phyloP scores from a whole-genome alignment of 2,113 vertebrate species.

The Hymenochirus boettgeri region DNA sequence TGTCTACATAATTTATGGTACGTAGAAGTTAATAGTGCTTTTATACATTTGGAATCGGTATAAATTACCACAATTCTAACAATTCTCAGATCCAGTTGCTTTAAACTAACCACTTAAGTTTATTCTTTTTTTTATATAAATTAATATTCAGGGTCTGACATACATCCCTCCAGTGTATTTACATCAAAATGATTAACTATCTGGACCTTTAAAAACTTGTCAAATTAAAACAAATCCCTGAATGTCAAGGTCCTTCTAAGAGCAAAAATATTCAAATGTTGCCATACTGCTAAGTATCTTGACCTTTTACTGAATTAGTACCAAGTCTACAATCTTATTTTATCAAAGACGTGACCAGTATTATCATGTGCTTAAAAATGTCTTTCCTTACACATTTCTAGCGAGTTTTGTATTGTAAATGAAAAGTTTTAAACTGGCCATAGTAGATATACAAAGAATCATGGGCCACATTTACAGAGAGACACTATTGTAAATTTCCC shows the following conservation, averaged over 20 bases:
- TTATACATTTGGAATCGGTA: no score
- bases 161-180: conserved; percentile 25
- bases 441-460: no score
- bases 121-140: background rate
- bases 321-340: conserved; percentile 23
- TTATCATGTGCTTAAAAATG: conserved; percentile 12
- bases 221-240: conserved; percentile 31
- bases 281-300: conserved; percentile 17
- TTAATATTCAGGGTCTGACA: conserved; percentile 8
- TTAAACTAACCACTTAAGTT: background rate
- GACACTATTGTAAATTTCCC: no score
- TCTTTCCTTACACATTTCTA: background rate
- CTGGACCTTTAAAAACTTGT: conserved; percentile 32
- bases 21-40: no score
- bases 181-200: conserved; percentile 36
- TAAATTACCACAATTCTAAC: no score
- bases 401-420: no score
- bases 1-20: no score
- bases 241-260: conserved; percentile 37
- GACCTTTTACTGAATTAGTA: conserved; percentile 26
- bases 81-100: no score
- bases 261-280: conserved; percentile 37
- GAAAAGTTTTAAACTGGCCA: no score
- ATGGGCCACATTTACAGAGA: no score
- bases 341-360: conserved; percentile 21